Percentiles rank a stretch among this genome's conserved stretches.
Evolutionary conservation across 2,113 vertebrate species (phyloP).

Genomic region (Delphinus delphis): DNA sequence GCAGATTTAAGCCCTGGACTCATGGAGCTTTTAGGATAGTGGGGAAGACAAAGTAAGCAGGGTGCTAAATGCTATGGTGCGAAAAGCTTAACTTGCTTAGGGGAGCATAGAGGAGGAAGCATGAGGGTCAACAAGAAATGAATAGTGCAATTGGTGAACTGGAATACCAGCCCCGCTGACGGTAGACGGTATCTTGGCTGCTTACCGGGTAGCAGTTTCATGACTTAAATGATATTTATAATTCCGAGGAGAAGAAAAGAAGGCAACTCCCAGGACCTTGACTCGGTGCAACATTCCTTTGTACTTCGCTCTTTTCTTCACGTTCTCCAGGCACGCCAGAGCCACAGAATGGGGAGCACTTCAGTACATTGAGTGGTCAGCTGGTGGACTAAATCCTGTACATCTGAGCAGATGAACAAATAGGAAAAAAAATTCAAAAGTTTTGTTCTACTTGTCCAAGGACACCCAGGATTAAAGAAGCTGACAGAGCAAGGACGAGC

Average conservation of each 20-base stretch:
- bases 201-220: slow-evolving; percentile 44
- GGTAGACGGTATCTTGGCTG: slow-evolving; percentile 36
- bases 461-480: background rate
- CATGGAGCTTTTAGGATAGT: background rate
- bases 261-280: slow-evolving; percentile 25
- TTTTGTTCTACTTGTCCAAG: slow-evolving; percentile 20
- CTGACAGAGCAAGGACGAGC: background rate
- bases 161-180: slow-evolving; percentile 42
- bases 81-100: background rate
- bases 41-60: background rate
- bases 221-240: slow-evolving; percentile 61
- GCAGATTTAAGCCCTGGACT: background rate
- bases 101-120: background rate
- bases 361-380: background rate
- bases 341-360: background rate
- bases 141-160: background rate
- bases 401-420: background rate
- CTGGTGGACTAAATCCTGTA: background rate
- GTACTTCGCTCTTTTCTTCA: slow-evolving; percentile 24
- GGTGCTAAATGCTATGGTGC: background rate
- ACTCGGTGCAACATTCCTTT: slow-evolving; percentile 48
- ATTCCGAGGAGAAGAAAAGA: slow-evolving; percentile 46
- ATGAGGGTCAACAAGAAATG: background rate
- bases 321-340: background rate
- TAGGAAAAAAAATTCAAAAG: background rate